Percentiles rank a stretch among this genome's conserved stretches.
phyloP scores from a whole-genome alignment of 2,113 vertebrate species.

The Bos taurus region DNA sequence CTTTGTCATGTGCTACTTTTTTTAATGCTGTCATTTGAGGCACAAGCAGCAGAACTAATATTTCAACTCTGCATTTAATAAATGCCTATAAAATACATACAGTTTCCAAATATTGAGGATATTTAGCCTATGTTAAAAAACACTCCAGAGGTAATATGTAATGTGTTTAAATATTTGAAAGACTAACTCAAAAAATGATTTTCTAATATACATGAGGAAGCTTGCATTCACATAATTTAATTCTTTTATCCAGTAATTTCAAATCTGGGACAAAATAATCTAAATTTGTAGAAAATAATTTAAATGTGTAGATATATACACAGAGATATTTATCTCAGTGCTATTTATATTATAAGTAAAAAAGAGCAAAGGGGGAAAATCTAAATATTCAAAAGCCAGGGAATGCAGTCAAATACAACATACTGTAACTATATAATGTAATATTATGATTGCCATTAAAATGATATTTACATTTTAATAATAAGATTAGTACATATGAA shows the following conservation, averaged over 20 bases:
- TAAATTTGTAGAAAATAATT: not conserved
- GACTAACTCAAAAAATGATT: not conserved
- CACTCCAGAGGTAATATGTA: not conserved
- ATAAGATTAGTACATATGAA: not conserved
- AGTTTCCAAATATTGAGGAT: not conserved
- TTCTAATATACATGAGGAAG: not conserved
- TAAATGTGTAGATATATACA: not conserved
- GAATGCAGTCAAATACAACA: not conserved
- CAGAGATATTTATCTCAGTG: not conserved
- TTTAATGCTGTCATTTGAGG: not conserved
- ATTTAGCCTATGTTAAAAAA: not conserved
- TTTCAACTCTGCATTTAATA: not conserved
- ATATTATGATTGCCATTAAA: not conserved
- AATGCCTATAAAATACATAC: not conserved
- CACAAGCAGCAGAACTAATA: not conserved
- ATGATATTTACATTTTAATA: not conserved
- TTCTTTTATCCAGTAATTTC: not conserved
- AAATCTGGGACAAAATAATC: not conserved
- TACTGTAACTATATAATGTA: not conserved
- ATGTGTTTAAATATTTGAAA: not conserved
- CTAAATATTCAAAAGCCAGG: not conserved
- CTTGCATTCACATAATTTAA: not conserved
- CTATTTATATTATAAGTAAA: not conserved
- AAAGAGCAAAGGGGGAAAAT: not conserved
- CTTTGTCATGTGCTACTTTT: not conserved